A percentile compares a stretch with the other conserved stretches of the same genome.
These are phyloP conservation scores for Corythaixoides concolor DNA, from an alignment of 2,113 vertebrate genomes.

Conservation along the genomic window DNA sequence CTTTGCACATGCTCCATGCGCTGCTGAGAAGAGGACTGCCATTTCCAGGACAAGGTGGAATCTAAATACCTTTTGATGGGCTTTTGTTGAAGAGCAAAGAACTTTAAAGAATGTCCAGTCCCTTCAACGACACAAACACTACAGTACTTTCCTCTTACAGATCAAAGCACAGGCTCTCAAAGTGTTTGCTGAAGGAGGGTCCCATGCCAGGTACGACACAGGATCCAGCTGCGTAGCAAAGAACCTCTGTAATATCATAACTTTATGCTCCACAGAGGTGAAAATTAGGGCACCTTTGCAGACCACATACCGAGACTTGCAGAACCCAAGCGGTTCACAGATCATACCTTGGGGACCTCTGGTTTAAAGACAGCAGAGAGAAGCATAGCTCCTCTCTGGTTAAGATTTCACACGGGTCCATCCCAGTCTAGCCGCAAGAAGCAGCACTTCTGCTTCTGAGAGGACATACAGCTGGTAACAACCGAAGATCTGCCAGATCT, in stretches of 20 bases:
- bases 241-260: background rate
- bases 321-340: background rate
- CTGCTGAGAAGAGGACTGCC: background rate
- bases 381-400: background rate
- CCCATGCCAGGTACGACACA: background rate
- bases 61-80: background rate
- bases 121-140: background rate
- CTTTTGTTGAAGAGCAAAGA: background rate
- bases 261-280: background rate
- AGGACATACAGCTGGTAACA: background rate
- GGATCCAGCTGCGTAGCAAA: background rate
- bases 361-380: background rate
- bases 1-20: background rate
- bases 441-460: background rate
- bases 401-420: background rate
- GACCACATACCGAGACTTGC: background rate
- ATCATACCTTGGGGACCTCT: background rate
- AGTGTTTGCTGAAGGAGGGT: conserved; percentile 34
- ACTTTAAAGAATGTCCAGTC: background rate
- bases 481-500: background rate
- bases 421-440: background rate
- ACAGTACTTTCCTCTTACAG: background rate
- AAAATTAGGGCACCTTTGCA: background rate
- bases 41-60: background rate
- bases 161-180: conserved; percentile 6